Evolutionary conservation across 2,888 invertebrate genomes (phyloP).

Genomic region (Lepidonotus clava): DNA sequence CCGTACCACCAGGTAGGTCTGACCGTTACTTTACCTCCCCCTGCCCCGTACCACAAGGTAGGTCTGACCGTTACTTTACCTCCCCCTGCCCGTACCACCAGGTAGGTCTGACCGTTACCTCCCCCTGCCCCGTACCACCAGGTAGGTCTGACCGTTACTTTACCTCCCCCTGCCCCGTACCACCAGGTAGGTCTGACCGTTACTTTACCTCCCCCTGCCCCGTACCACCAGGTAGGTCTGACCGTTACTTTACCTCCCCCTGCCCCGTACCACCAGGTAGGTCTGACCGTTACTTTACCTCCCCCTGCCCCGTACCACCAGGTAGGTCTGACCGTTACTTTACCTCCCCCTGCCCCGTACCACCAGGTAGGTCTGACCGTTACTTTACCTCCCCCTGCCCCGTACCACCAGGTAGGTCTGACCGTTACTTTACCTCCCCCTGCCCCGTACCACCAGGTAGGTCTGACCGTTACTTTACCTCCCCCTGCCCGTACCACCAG

Average conservation of each 20-base stretch:
- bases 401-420: slow-evolving; percentile 28
- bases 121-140: slow-evolving; percentile 35
- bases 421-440: background rate
- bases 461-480: background rate
- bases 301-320: slow-evolving; percentile 35
- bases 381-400: background rate
- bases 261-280: slow-evolving; percentile 49
- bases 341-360: slow-evolving; percentile 10
- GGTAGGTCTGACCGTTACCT: background rate
- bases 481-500: too few species aligned
- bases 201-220: background rate
- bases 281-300: background rate
- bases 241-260: background rate
- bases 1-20: slow-evolving; percentile 41
- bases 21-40: background rate
- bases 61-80: too few species aligned
- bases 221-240: slow-evolving; percentile 28
- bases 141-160: background rate
- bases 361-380: slow-evolving; percentile 11
- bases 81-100: background rate
- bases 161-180: slow-evolving; percentile 10
- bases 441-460: slow-evolving; percentile 49
- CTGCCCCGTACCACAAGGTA: background rate
- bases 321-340: background rate
- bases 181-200: slow-evolving; percentile 11